Evolutionary conservation across 2,797 vertebrate species (phyloP).

Genomic region (Anguilla pacifica): DNA sequence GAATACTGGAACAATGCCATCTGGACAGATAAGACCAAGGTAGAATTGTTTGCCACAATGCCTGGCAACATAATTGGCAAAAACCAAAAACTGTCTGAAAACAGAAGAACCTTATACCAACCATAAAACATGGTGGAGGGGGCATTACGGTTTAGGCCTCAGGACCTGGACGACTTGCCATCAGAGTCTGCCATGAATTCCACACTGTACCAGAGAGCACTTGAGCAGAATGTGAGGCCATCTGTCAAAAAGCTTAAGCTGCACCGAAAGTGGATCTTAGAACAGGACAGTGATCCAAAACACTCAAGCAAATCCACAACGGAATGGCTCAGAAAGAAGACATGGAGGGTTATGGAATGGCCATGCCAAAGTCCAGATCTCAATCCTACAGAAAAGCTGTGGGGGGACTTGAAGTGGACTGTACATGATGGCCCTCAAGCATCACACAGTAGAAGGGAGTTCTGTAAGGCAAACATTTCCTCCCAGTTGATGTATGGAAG

Average conservation of each 20-base stretch:
- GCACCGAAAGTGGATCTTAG: constrained; percentile 21
- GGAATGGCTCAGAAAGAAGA: constrained; percentile 10
- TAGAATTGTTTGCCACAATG: not conserved
- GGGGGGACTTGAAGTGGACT: constrained; percentile 18
- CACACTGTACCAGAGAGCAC: constrained; percentile 33
- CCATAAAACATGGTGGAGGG: not conserved
- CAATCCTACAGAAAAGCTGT: constrained; percentile 16
- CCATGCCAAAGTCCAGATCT: not conserved
- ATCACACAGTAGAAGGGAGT: not conserved
- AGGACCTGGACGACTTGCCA: constrained; percentile 66
- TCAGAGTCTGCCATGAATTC: constrained; percentile 33
- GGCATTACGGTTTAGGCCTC: constrained; percentile 49
- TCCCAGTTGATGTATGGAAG: not conserved
- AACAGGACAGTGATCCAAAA: constrained; percentile 21
- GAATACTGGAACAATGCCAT: not conserved
- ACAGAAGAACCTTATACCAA: not conserved
- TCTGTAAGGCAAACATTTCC: not conserved
- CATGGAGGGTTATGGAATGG: constrained; percentile 21
- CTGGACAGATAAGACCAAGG: not conserved
- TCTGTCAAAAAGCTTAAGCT: not conserved
- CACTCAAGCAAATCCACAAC: constrained; percentile 14
- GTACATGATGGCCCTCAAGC: not conserved
- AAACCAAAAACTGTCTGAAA: not conserved
- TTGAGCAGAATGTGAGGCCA: constrained; percentile 29
- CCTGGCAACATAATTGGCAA: not conserved